Percentiles rank a stretch among this genome's conserved stretches.
phyloP scores from a whole-genome alignment of 1,140 invertebrate genomes.

The Hormaphis cornu region DNA sequence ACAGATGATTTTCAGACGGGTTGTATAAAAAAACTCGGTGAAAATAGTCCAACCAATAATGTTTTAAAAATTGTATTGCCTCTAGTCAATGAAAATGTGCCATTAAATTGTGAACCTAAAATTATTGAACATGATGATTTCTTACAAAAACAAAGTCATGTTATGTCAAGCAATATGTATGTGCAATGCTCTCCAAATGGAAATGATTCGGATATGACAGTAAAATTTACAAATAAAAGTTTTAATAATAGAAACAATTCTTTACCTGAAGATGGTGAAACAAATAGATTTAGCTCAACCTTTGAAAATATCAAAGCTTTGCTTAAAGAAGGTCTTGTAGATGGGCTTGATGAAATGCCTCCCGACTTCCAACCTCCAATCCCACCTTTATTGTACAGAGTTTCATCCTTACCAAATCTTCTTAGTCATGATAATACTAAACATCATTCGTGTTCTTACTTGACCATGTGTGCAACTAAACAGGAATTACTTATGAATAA shows the following conservation, averaged over 20 bases:
- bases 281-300: slow-evolving; percentile 62
- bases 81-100: slow-evolving; percentile 25
- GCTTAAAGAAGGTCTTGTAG: slow-evolving; percentile 56
- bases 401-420: slow-evolving; percentile 53
- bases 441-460: slow-evolving; percentile 41
- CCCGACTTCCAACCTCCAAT: slow-evolving; percentile 47
- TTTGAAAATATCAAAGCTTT: slow-evolving; percentile 69
- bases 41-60: not conserved
- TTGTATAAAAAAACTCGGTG: not conserved
- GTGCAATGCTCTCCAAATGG: not conserved
- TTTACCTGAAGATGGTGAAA: slow-evolving; percentile 41
- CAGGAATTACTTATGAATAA: slow-evolving; percentile 40
- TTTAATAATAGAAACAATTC: slow-evolving; percentile 21
- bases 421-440: slow-evolving; percentile 47
- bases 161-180: not conserved
- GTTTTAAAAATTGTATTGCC: slow-evolving; percentile 25
- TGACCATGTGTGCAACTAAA: slow-evolving; percentile 37
- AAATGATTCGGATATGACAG: not conserved
- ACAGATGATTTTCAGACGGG: not conserved
- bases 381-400: slow-evolving; percentile 54
- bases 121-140: not conserved
- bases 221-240: not conserved
- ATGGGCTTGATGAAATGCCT: slow-evolving; percentile 48
- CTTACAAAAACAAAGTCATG: not conserved
- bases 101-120: not conserved